These are phyloP conservation scores for Chascanopsetta lugubris DNA, from an alignment of 2,113 vertebrate species.

Conservation along the genomic window DNA sequence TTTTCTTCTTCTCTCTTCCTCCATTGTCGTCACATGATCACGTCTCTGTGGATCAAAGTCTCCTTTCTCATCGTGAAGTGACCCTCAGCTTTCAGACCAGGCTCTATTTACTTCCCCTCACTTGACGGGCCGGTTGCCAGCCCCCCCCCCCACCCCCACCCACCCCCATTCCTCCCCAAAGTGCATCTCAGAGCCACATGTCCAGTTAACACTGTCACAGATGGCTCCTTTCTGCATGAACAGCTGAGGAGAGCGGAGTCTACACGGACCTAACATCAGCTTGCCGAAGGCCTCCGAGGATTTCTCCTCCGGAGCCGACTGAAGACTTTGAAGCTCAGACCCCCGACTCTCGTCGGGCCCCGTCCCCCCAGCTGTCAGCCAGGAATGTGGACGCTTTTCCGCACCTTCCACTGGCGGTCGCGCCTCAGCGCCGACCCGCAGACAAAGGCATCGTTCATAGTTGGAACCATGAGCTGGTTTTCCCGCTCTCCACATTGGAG, in stretches of 20 bases:
- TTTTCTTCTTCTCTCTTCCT: not conserved
- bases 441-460: slow-evolving; percentile 59
- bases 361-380: slow-evolving; percentile 62
- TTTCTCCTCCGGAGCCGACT: slow-evolving; percentile 49
- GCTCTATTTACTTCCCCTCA: slow-evolving; percentile 15
- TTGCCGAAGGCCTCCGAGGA: slow-evolving; percentile 43
- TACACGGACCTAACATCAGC: slow-evolving; percentile 5
- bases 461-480: slow-evolving; percentile 53
- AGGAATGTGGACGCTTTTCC: slow-evolving; percentile 61
- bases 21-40: slow-evolving; percentile 4
- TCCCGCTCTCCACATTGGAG: not conserved
- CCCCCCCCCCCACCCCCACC: slow-evolving; percentile 22
- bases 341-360: slow-evolving; percentile 50
- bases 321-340: slow-evolving; percentile 54
- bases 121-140: slow-evolving; percentile 26
- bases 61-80: not conserved
- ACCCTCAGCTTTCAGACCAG: slow-evolving; percentile 11
- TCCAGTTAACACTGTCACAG: slow-evolving; percentile 40
- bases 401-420: slow-evolving; percentile 66
- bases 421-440: slow-evolving; percentile 29
- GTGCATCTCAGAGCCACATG: slow-evolving; percentile 31
- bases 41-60: not conserved
- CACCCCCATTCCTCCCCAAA: too few species aligned
- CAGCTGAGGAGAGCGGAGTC: slow-evolving; percentile 27
- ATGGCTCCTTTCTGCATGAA: slow-evolving; percentile 45